phyloP scores from a whole-genome alignment of 2,888 invertebrate genomes.

The Pseudococcus longispinus region DNA sequence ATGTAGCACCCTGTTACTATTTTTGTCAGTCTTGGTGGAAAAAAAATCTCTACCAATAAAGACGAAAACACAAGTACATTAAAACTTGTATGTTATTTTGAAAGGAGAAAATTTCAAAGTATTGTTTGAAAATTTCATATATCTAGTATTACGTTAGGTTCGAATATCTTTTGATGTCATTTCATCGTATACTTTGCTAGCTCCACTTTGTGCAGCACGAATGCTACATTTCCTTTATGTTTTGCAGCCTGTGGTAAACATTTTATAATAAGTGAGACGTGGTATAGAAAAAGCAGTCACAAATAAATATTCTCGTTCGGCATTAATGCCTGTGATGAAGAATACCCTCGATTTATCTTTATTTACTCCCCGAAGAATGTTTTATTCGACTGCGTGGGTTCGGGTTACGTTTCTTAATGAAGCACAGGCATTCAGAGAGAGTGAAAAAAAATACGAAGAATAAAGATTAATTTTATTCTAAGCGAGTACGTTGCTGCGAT shows the following conservation, averaged over 20 bases:
- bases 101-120: neutral
- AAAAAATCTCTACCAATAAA: neutral
- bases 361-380: neutral
- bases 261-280: neutral
- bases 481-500: neutral
- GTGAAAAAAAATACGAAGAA: neutral
- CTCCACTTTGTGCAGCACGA: neutral
- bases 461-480: slow-evolving; percentile 6
- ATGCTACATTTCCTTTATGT: neutral
- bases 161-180: slow-evolving; percentile 6
- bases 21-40: neutral
- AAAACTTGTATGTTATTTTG: neutral
- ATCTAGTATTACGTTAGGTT: neutral
- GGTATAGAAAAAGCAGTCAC: neutral
- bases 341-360: slow-evolving; percentile 17
- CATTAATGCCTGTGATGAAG: neutral
- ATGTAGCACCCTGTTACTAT: neutral
- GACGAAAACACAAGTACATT: neutral
- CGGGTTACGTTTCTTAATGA: neutral
- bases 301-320: neutral
- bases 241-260: neutral
- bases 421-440: neutral
- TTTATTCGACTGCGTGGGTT: neutral
- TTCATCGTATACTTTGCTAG: neutral
- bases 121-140: neutral